Conservation (phyloP, 1,140 invertebrate species). For the Leptopilina clavipes region DNA sequence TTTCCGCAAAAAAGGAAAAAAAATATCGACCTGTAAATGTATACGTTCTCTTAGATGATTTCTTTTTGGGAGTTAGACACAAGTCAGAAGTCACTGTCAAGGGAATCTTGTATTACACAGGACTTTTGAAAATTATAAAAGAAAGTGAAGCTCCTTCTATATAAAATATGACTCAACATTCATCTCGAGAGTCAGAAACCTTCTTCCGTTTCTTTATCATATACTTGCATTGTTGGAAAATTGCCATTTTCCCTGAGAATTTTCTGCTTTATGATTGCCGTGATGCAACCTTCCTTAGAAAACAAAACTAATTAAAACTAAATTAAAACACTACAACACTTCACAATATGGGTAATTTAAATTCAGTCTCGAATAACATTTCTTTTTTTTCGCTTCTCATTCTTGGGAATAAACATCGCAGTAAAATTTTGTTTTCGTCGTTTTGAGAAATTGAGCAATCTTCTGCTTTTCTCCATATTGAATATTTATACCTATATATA, state of each 20-base stretch:
- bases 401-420: no score
- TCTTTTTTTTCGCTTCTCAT: neutral
- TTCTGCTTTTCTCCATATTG: no score
- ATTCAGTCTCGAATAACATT: neutral
- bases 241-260: conserved; percentile 30
- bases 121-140: neutral
- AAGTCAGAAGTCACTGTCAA: neutral
- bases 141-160: neutral
- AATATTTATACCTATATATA: no score
- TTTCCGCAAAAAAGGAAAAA: neutral
- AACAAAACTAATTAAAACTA: conserved; percentile 27
- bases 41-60: neutral
- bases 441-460: no score
- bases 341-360: neutral
- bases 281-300: conserved; percentile 27
- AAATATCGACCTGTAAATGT: neutral
- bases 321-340: neutral
- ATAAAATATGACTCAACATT: neutral
- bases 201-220: neutral
- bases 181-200: neutral
- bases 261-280: conserved; percentile 13
- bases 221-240: conserved; percentile 24
- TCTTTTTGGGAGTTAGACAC: neutral
- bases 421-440: no score
- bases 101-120: neutral